A percentile compares a stretch with the other conserved stretches of the same genome.
These are phyloP conservation scores for Eubucco bourcierii DNA, from an alignment of 2,113 vertebrate species.

Conservation along the genomic window DNA sequence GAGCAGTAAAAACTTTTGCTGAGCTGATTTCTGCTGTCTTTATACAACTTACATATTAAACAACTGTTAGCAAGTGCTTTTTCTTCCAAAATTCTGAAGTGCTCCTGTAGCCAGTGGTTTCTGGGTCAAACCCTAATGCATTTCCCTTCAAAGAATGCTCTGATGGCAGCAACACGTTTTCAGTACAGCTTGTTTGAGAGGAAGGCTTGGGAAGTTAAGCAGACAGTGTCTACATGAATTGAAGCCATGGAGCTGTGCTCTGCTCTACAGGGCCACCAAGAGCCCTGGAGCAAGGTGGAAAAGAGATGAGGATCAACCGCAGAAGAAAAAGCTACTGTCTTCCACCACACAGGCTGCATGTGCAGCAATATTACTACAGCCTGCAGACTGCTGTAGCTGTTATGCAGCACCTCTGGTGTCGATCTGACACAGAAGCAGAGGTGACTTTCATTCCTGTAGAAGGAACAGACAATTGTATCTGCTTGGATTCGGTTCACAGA, in stretches of 20 bases:
- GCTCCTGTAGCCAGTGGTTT: not conserved
- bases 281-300: not conserved
- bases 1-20: not conserved
- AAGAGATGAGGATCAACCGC: not conserved
- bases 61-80: not conserved
- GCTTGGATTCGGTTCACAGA: not conserved
- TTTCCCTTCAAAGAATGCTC: not conserved
- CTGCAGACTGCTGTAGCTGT: not conserved
- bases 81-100: not conserved
- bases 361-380: not conserved
- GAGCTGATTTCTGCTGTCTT: not conserved
- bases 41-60: not conserved
- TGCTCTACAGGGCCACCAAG: not conserved
- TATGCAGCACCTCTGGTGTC: not conserved
- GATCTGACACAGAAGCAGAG: not conserved
- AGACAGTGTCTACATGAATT: not conserved
- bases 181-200: not conserved
- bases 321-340: not conserved
- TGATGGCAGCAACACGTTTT: not conserved
- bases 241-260: not conserved
- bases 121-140: not conserved
- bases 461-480: not conserved
- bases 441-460: not conserved
- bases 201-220: not conserved
- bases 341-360: not conserved